Evolutionary conservation across 2,797 vertebrate genomes (phyloP).

Genomic region (Arrhamphus sclerolepis): DNA sequence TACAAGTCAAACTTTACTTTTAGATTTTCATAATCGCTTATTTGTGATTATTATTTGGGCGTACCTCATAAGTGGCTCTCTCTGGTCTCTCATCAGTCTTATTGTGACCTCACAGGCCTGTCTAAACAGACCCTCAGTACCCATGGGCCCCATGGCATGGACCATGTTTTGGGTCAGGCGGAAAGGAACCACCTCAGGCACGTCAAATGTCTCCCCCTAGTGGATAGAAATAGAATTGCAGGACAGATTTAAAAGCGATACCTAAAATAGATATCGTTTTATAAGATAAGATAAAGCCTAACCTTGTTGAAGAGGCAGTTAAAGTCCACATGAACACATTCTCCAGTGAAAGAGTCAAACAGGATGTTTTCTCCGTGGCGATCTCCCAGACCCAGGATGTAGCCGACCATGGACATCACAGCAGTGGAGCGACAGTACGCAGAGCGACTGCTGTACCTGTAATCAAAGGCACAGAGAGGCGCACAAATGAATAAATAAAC

Average conservation of each 20-base stretch:
- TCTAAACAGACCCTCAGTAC: conserved; percentile 95
- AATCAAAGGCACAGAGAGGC: conserved; percentile 8
- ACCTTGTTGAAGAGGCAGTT: conserved; percentile 99
- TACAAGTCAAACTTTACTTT: too few species aligned
- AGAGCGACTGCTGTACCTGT: conserved; percentile 96
- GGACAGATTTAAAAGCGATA: neutral
- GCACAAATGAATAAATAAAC: neutral
- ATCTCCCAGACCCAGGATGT: conserved; percentile 94
- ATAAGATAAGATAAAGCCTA: conserved; percentile 3
- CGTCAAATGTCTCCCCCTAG: conserved; percentile 97
- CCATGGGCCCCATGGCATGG: conserved; percentile 98
- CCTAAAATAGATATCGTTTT: too few species aligned
- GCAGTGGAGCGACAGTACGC: conserved; percentile 96
- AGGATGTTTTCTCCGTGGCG: conserved; percentile 98
- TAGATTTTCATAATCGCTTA: too few species aligned
- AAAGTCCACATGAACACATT: conserved; percentile 98
- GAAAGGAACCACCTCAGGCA: conserved; percentile 97
- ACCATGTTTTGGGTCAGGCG: conserved; percentile 98
- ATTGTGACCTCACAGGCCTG: conserved; percentile 97
- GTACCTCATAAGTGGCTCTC: conserved; percentile 96
- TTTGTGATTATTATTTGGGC: neutral
- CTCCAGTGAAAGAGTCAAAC: conserved; percentile 95
- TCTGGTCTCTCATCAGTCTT: conserved; percentile 94
- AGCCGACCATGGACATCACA: conserved; percentile 99
- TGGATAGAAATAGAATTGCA: conserved; percentile 31